phyloP scores from a whole-genome alignment of 1,140 invertebrate genomes.

The Calycopis cecrops region DNA sequence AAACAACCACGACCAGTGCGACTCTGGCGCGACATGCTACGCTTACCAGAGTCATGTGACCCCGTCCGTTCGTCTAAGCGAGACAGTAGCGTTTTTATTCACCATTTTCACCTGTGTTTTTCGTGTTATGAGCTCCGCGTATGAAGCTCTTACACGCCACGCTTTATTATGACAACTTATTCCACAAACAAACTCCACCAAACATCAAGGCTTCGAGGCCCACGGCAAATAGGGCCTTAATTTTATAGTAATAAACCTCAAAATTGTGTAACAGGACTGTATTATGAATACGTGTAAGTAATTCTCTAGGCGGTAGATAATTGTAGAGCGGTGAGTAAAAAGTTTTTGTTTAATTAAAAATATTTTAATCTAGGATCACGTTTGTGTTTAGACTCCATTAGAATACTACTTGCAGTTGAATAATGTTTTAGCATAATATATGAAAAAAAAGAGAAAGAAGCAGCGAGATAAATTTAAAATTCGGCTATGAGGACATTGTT shows the following conservation, averaged over 20 bases:
- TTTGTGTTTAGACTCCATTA: no score
- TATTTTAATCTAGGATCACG: not conserved
- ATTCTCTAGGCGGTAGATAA: constrained; percentile 14
- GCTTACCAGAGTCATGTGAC: no score
- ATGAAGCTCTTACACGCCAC: constrained; percentile 39
- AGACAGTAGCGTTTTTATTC: constrained; percentile 6
- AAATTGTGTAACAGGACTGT: constrained; percentile 12
- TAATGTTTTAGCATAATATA: no score
- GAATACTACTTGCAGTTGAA: no score
- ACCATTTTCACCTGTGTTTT: constrained; percentile 16
- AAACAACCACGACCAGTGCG: no score
- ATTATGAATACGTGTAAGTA: constrained; percentile 13
- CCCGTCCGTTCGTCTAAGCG: no score
- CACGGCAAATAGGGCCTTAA: constrained; percentile 21
- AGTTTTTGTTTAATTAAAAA: constrained; percentile 1
- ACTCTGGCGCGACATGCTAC: no score
- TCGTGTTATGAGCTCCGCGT: constrained; percentile 24
- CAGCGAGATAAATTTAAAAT: no score
- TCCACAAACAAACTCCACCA: constrained; percentile 26
- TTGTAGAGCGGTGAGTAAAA: constrained; percentile 2
- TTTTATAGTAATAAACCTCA: not conserved
- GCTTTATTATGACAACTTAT: constrained; percentile 45
- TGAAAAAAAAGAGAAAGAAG: no score
- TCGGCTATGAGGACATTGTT: no score
- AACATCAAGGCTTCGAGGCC: constrained; percentile 11